Conservation (phyloP, 2,888 invertebrate species). For the Fragum whitleyi region DNA sequence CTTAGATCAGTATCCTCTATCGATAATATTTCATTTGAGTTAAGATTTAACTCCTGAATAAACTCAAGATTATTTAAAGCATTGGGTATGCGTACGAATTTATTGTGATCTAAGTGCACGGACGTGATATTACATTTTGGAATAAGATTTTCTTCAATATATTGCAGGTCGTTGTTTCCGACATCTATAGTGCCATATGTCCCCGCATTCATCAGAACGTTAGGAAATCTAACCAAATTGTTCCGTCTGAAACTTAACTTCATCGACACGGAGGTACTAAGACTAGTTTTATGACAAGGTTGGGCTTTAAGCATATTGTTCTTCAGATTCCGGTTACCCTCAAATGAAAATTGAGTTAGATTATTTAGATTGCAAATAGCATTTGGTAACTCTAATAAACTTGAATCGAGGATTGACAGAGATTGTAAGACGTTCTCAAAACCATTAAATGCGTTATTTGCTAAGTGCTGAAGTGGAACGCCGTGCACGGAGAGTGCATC, state of each 20-base stretch:
- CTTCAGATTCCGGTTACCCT: not conserved
- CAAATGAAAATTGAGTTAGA: not conserved
- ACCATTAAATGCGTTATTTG: not conserved
- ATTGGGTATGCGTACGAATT: not conserved
- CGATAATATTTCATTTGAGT: not conserved
- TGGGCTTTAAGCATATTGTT: not conserved
- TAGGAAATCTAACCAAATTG: not conserved
- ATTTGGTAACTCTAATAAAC: not conserved
- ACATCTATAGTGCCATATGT: not conserved
- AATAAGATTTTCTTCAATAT: not conserved
- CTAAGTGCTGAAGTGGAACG: not conserved
- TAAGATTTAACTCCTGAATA: not conserved
- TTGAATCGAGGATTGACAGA: not conserved
- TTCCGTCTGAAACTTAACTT: not conserved
- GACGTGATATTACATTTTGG: not conserved
- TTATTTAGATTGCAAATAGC: conserved; percentile 1
- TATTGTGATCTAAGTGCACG: not conserved
- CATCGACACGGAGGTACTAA: not conserved
- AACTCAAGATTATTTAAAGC: not conserved
- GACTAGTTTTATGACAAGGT: not conserved
- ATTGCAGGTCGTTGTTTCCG: not conserved
- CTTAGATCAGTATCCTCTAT: not conserved
- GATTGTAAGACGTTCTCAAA: not conserved
- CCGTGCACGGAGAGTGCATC: not conserved
- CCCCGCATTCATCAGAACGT: not conserved